Evolutionary conservation across 2,888 invertebrate genomes (phyloP), one percentile per base, ranked within the genome.

Genomic region (Anthophora plumipes): DNA sequence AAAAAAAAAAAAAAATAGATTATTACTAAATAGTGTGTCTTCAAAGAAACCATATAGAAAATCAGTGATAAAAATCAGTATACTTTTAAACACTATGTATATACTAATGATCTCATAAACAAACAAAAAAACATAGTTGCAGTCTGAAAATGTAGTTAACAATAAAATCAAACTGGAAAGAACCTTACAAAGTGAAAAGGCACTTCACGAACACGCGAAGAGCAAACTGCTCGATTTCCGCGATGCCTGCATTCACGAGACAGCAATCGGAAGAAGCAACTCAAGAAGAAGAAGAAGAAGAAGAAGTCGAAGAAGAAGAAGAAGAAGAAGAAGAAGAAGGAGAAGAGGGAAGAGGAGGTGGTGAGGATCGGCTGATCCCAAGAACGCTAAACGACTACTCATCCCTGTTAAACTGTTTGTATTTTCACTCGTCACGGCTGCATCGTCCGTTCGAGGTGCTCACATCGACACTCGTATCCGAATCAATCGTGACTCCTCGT

Each of bases 351-450:
- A 77, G 80, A 75, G 70, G 68, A 72, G 68, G 66, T 54, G 68
- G 73, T 20, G 71, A 75, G 63, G 82, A 72, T 73, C 83, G 74
- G 80, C 85, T 77, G 87, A 88, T 88, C 88, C 79, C 80, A 82
- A 77, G 80, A 88, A 91, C 90, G 88, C 82, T 90, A 90, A 92
- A 91, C 88, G 91, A 89, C 91, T 90, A 92, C 91, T 92, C 92
- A 92, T 92, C 91, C 91, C 90, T 88, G 91, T 91, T 92, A 92
- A 92, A 92, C 90, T 91, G 92, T 92, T 92, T 92, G 91, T 92
- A 92, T 92, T 92, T 91, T 91, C 91, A 92, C 92, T 92, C 92
- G 91, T 92, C 92, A 92, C 91, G 91, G 88, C 86, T 85, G 87
- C 87, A 87, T 88, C 86, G 88, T 82, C 80, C 86, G 85, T 89